phyloP scores from a whole-genome alignment of 1,140 invertebrate species.

The Trichonephila inaurata region DNA sequence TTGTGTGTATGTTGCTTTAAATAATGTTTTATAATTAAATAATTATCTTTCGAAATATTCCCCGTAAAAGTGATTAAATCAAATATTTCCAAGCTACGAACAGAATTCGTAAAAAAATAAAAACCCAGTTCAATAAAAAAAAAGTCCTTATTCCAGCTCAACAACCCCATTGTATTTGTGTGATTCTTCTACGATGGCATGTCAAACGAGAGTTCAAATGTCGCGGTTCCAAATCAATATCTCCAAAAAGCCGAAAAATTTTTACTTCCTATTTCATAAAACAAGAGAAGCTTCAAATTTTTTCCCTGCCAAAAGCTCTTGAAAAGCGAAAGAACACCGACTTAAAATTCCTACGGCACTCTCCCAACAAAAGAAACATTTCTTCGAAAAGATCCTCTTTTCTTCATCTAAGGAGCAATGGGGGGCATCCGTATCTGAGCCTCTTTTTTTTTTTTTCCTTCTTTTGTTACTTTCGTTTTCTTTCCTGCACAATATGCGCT shows the following conservation, averaged over 20 bases:
- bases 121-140: too few relatives aligned
- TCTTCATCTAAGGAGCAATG: constrained; percentile 4
- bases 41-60: too few relatives aligned
- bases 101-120: too few relatives aligned
- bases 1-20: too few relatives aligned
- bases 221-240: constrained; percentile 41
- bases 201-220: not conserved
- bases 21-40: too few relatives aligned
- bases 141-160: not conserved
- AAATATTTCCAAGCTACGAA: too few relatives aligned
- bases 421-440: constrained; percentile 7
- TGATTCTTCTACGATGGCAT: not conserved
- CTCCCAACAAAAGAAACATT: constrained; percentile 58
- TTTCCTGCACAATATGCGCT: not conserved
- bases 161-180: not conserved
- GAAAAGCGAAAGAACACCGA: not conserved
- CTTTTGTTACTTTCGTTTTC: not conserved
- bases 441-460: not conserved
- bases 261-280: constrained; percentile 46
- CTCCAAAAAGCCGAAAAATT: constrained; percentile 28
- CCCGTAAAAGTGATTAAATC: too few relatives aligned
- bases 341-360: constrained; percentile 63
- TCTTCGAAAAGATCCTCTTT: constrained; percentile 53
- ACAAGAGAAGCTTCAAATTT: constrained; percentile 46
- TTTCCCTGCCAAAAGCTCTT: constrained; percentile 11